These are phyloP conservation scores for Mythimna lalbum DNA, from an alignment of 2,888 invertebrate genomes.

Conservation along the genomic window DNA sequence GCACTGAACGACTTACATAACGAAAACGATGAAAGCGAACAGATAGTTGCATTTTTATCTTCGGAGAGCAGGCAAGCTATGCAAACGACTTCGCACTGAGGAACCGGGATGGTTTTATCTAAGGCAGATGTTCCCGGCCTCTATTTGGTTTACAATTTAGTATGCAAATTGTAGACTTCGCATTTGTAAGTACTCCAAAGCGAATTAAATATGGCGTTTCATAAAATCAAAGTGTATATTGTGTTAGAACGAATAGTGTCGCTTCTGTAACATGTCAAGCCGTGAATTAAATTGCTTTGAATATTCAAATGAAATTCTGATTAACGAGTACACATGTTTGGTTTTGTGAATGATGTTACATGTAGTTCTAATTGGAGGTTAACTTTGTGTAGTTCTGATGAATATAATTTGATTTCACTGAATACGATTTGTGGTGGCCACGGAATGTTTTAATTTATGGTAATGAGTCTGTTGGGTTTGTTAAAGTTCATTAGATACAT, in stretches of 20 bases:
- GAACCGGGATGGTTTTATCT: slow-evolving; percentile 73
- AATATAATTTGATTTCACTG: slow-evolving; percentile 52
- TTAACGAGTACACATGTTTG: slow-evolving; percentile 73
- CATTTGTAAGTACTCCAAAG: slow-evolving; percentile 78
- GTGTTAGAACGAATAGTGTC: slow-evolving; percentile 73
- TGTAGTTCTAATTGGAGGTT: slow-evolving; percentile 72
- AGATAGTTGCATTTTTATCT: slow-evolving; percentile 79
- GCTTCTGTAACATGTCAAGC: slow-evolving; percentile 63
- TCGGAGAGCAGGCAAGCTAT: slow-evolving; percentile 69
- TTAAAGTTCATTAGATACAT: slow-evolving; percentile 9
- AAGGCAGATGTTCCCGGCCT: slow-evolving; percentile 76
- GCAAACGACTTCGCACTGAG: slow-evolving; percentile 77
- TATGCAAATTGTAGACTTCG: slow-evolving; percentile 82
- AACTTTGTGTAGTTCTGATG: slow-evolving; percentile 70
- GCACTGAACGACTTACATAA: slow-evolving; percentile 50
- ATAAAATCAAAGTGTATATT: slow-evolving; percentile 71
- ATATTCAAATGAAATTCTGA: slow-evolving; percentile 81
- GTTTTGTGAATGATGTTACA: slow-evolving; percentile 66
- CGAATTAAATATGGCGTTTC: slow-evolving; percentile 78
- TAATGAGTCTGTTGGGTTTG: slow-evolving; percentile 23
- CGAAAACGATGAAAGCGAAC: slow-evolving; percentile 67
- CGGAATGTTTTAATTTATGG: slow-evolving; percentile 24
- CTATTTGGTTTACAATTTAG: slow-evolving; percentile 84
- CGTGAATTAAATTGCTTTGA: slow-evolving; percentile 74
- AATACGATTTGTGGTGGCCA: slow-evolving; percentile 27